phyloP scores from a whole-genome alignment of 2,888 invertebrate genomes.

The Maniola hyperantus region DNA sequence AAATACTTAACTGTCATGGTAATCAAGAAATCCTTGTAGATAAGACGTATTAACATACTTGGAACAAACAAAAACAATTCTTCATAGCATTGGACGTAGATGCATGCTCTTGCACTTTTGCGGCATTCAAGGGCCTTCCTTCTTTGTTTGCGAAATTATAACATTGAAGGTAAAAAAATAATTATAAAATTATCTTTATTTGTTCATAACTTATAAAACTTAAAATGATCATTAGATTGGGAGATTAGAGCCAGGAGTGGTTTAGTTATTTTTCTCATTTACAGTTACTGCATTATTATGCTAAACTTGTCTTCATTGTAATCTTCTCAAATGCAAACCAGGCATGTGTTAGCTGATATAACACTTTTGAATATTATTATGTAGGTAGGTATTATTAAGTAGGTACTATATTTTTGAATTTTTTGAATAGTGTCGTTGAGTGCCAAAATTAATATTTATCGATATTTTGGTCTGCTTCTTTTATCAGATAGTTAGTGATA shows the following conservation, averaged over 20 bases:
- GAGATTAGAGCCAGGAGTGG: background rate
- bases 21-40: no score
- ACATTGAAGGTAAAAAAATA: background rate
- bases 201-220: background rate
- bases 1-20: no score
- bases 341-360: constrained; percentile 35
- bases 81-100: background rate
- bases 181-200: background rate
- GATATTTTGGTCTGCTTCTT: background rate
- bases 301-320: constrained; percentile 62
- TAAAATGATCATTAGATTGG: background rate
- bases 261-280: background rate
- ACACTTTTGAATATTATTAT: constrained; percentile 11
- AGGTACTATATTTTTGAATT: background rate
- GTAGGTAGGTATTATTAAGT: no score
- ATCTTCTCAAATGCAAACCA: constrained; percentile 52
- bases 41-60: no score
- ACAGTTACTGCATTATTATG: constrained; percentile 44
- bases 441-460: background rate
- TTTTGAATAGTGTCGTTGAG: background rate
- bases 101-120: background rate
- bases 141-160: background rate
- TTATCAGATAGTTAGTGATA: background rate
- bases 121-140: background rate
- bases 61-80: background rate